Percentiles rank a stretch among this genome's conserved stretches.
These are phyloP conservation scores for Tyrophagus putrescentiae DNA, from an alignment of 1,140 invertebrate genomes.

Conservation along the genomic window DNA sequence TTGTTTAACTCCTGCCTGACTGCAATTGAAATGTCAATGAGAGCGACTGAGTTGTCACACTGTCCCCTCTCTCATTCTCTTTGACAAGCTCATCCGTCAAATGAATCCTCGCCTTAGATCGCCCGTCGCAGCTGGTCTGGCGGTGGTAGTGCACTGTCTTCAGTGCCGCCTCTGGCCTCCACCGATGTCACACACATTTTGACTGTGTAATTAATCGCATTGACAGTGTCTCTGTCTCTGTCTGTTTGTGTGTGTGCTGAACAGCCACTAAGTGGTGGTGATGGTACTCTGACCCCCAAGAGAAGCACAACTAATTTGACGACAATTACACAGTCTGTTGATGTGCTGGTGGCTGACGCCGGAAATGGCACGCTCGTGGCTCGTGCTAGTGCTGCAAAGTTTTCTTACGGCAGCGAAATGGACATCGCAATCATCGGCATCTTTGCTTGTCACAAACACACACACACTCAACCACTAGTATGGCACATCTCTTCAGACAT, in stretches of 20 bases:
- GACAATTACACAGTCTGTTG: conserved; percentile 10
- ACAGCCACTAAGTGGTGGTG: not conserved
- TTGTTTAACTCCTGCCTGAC: conserved; percentile 10
- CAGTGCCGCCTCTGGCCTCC: too few species aligned
- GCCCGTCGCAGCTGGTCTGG: too few species aligned
- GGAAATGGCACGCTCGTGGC: not conserved
- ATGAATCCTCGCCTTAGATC: not conserved
- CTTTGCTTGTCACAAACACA: too few species aligned
- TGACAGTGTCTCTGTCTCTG: too few species aligned
- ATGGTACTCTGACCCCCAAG: too few species aligned
- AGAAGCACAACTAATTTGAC: conserved; percentile 9
- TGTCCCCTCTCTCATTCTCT: not conserved
- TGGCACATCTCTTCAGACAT: too few species aligned
- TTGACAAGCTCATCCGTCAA: conserved; percentile 2
- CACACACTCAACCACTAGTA: too few species aligned
- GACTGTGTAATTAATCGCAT: too few species aligned
- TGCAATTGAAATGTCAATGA: conserved; percentile 1
- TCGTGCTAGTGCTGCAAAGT: not conserved
- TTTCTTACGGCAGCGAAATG: too few species aligned
- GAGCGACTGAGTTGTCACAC: not conserved
- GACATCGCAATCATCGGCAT: too few species aligned
- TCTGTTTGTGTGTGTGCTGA: not conserved
- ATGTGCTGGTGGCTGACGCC: not conserved
- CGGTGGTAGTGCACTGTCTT: too few species aligned
- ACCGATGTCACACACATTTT: too few species aligned